These are phyloP conservation scores for Ennomos erosarius DNA, from an alignment of 2,888 invertebrate genomes.

Conservation along the genomic window DNA sequence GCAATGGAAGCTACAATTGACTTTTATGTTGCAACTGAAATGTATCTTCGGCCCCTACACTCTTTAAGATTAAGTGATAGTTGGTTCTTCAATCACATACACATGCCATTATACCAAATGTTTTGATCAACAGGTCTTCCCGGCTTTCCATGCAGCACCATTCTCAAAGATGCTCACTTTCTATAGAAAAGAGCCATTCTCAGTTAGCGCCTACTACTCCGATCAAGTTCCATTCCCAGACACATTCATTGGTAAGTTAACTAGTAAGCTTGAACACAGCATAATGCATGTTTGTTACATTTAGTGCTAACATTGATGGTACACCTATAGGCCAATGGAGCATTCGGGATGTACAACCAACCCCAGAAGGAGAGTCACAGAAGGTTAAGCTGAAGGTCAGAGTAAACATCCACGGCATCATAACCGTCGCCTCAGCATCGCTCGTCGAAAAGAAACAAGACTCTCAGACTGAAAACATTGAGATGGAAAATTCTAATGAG, in stretches of 20 bases:
- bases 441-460: conserved; percentile 90
- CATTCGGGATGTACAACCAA: conserved; percentile 93
- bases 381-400: conserved; percentile 98
- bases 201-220: conserved; percentile 93
- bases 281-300: neutral
- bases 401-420: conserved; percentile 96
- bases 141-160: conserved; percentile 94
- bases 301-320: conserved; percentile 16
- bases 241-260: conserved; percentile 90
- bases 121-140: conserved; percentile 87
- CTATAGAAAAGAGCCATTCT: conserved; percentile 95
- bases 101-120: neutral
- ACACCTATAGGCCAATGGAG: conserved; percentile 87
- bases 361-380: conserved; percentile 94
- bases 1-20: too few relatives aligned
- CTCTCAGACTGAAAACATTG: conserved; percentile 70
- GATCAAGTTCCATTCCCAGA: conserved; percentile 91
- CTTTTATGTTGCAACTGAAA: too few relatives aligned
- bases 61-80: too few relatives aligned
- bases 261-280: neutral
- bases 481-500: conserved; percentile 78
- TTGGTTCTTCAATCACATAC: conserved; percentile 1
- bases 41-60: too few relatives aligned
- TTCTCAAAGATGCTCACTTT: conserved; percentile 98
- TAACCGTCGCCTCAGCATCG: conserved; percentile 94